Base-by-base conservation (phyloP, 2,113 vertebrate genomes). In the Malurus melanocephalus region DNA sequence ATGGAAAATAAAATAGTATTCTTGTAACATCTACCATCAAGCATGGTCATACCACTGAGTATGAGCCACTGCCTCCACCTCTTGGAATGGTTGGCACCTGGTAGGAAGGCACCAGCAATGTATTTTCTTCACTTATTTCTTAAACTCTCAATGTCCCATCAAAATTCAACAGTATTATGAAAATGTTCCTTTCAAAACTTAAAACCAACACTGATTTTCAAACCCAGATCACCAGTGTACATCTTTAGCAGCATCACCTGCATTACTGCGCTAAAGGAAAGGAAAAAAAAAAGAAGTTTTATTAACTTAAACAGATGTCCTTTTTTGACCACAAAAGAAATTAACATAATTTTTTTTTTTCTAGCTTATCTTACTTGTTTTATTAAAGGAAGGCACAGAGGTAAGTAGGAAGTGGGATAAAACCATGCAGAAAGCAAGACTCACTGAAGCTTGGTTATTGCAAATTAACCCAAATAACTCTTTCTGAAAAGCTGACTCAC, bases 401-500 rank as follows among this genome's bases (percentile, higher is more conserved):
- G 4, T 71, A 62, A 62, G 64, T 5, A 55, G 32, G 19, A 89
- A 78, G 32, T 28, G 17, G 40, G 30, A 80, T 69, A 91, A 85
- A 77, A 33, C 57, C 28, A 67, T n/a, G 40, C 56, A 88, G 49
- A 88, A 81, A 61, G 9, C 21, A 74, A 33, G 73, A 65, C 57
- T 74, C 59, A 45, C 49, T 64, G 61, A 83, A 83, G 73, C 40
- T 83, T 26, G 48, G 35, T 56, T 86, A 77, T 48, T 56, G 24
- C 53, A 86, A 85, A 80, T 77, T 77, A 89, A 83, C 53, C 40
- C 48, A 42, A 89, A 75, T 69, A 91, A 77, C 38, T 59, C 57
- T 56, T 84, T 81, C 65, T 75, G 76, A 91, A 90, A 93, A 88
- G 85, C 86, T 93, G 90, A 80, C 88, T 95, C 80, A 84, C 35